Evolutionary conservation across 2,113 vertebrate species (phyloP).

Genomic region (Neotoma lepida): DNA sequence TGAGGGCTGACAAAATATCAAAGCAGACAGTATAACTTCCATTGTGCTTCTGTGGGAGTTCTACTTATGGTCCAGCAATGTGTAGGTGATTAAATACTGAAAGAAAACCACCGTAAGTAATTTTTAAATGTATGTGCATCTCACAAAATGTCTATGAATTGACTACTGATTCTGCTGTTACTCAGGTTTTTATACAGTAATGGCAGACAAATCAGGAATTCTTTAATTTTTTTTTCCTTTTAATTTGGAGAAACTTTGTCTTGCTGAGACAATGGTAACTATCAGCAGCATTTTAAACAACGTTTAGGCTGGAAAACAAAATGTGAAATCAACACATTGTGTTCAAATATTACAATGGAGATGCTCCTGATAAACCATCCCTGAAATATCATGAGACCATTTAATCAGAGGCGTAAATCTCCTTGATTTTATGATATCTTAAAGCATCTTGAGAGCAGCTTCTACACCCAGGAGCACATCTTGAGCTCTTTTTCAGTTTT

Average conservation of each 20-base stretch:
- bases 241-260: conserved; percentile 12
- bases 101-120: not conserved
- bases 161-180: not conserved
- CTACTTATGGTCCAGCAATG: not conserved
- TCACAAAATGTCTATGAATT: not conserved
- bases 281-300: conserved; percentile 5
- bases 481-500: not conserved
- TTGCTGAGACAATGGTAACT: not conserved
- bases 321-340: conserved; percentile 19
- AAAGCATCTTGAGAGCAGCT: not conserved
- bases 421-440: not conserved
- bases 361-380: not conserved
- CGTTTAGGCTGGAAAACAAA: not conserved
- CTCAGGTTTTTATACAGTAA: not conserved
- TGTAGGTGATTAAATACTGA: not conserved
- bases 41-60: not conserved
- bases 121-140: not conserved
- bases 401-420: not conserved
- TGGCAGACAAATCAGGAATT: not conserved
- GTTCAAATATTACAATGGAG: not conserved
- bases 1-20: conserved; percentile 15
- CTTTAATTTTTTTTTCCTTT: not conserved
- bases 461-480: not conserved
- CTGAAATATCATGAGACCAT: not conserved
- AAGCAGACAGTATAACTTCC: conserved; percentile 34